Evolutionary conservation across 1,140 invertebrate genomes (phyloP).

Genomic region (Lanistes nyassanus): DNA sequence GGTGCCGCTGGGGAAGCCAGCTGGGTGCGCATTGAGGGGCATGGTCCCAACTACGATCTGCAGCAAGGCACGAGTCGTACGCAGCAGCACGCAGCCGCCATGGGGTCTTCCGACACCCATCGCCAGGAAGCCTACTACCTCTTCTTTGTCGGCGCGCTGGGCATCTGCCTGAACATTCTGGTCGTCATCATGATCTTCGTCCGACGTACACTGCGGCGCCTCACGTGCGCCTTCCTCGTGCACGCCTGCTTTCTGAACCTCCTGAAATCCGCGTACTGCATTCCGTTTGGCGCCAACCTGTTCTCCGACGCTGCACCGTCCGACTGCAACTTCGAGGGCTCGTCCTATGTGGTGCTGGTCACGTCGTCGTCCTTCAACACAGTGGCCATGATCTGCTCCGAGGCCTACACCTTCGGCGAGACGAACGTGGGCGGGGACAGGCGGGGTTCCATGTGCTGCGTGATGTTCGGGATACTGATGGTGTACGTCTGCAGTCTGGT

Average conservation of each 20-base stretch:
- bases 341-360: conserved; percentile 60
- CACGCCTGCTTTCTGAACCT: conserved; percentile 63
- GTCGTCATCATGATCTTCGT: conserved; percentile 56
- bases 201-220: conserved; percentile 48
- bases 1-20: conserved; percentile 2
- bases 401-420: conserved; percentile 66
- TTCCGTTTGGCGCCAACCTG: conserved; percentile 64
- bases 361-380: conserved; percentile 65
- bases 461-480: conserved; percentile 63
- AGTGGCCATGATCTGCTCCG: conserved; percentile 65
- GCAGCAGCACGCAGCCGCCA: not conserved
- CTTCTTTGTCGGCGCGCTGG: conserved; percentile 56
- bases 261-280: conserved; percentile 62
- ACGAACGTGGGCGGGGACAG: conserved; percentile 60
- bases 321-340: conserved; percentile 60
- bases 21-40: conserved; percentile 7
- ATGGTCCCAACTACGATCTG: conserved; percentile 8
- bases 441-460: conserved; percentile 61
- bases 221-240: conserved; percentile 64
- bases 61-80: too few relatives aligned
- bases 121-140: conserved; percentile 63
- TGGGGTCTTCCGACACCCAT: conserved; percentile 25
- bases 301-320: conserved; percentile 51
- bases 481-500: conserved; percentile 65
- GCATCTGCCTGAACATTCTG: conserved; percentile 60